phyloP scores from a whole-genome alignment of 2,888 invertebrate species.

The Sminthurinus aureus region DNA sequence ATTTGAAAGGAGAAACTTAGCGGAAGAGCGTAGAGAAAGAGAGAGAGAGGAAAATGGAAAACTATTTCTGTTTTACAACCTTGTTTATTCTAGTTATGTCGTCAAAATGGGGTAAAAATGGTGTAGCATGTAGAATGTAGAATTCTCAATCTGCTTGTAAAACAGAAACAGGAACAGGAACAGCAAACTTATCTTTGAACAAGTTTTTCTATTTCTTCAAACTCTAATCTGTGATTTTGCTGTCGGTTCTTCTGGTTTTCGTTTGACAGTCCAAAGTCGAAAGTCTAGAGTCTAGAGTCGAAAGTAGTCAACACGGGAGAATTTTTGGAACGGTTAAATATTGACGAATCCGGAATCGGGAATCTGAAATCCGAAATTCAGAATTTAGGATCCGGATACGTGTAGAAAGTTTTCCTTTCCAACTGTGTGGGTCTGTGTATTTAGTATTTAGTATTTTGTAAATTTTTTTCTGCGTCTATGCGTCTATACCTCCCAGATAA shows the following conservation, averaged over 20 bases:
- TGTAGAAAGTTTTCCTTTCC: too few species aligned
- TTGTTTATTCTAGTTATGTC: slow-evolving; percentile 46
- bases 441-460: too few species aligned
- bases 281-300: background rate
- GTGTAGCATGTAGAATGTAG: too few species aligned
- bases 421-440: too few species aligned
- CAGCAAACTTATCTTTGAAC: too few species aligned
- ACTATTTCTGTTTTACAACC: slow-evolving; percentile 47
- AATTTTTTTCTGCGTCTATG: background rate
- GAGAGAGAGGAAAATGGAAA: slow-evolving; percentile 9
- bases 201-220: background rate
- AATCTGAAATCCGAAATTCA: too few species aligned
- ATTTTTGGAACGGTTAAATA: too few species aligned
- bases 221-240: background rate
- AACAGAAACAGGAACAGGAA: too few species aligned
- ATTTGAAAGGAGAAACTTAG: background rate
- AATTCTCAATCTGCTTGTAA: too few species aligned
- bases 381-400: too few species aligned
- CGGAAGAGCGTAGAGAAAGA: background rate
- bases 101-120: slow-evolving; percentile 28
- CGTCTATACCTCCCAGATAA: background rate
- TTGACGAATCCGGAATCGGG: too few species aligned
- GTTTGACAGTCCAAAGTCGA: background rate
- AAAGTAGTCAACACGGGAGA: too few species aligned
- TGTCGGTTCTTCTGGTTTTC: background rate